Percentiles rank a stretch among this genome's conserved stretches.
phyloP scores from a whole-genome alignment of 1,140 invertebrate genomes.

The Acyrthosiphon pisum region DNA sequence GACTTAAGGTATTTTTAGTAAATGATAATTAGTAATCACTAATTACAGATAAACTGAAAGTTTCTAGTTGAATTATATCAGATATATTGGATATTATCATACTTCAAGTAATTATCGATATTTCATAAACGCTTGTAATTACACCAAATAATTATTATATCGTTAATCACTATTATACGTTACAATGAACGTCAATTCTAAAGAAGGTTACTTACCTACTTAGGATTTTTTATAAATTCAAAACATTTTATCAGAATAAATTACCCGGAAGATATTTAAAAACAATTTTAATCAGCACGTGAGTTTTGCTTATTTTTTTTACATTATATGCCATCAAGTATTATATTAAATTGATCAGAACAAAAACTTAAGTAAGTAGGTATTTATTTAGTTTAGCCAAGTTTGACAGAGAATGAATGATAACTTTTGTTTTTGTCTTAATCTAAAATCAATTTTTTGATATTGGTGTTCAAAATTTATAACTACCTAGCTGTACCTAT shows the following conservation, averaged over 20 bases:
- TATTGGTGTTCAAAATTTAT: neutral
- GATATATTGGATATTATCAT: neutral
- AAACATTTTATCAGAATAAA: neutral
- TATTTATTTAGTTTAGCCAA: neutral
- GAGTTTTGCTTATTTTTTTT: neutral
- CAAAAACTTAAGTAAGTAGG: neutral
- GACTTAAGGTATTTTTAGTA: too few relatives aligned
- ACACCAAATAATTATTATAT: neutral
- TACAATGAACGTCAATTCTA: neutral
- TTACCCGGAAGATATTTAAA: neutral
- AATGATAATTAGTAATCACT: neutral
- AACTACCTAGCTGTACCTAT: neutral
- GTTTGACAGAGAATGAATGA: neutral
- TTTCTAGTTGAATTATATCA: neutral
- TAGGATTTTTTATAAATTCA: neutral
- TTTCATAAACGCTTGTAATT: neutral
- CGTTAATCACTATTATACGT: neutral
- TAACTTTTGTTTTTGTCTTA: neutral
- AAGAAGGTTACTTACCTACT: neutral
- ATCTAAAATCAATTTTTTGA: neutral
- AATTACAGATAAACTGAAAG: neutral
- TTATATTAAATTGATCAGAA: neutral
- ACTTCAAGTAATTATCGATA: neutral
- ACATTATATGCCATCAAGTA: neutral
- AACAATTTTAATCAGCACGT: neutral